Conservation (phyloP, 2,797 vertebrate genomes). For the Pseudochirops corinnae region DNA sequence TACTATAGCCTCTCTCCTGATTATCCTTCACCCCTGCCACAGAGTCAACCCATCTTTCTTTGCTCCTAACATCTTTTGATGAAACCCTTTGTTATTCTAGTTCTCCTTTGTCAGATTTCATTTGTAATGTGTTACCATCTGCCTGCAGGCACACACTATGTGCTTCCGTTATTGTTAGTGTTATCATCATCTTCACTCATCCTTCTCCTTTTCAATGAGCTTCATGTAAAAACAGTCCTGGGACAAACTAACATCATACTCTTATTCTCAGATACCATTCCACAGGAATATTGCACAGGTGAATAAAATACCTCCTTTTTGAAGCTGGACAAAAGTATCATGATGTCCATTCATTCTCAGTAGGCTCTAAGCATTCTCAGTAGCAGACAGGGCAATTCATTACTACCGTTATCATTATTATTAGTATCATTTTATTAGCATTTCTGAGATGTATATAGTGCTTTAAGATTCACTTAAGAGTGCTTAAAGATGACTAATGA, state of each 20-base stretch:
- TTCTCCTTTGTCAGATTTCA: neutral
- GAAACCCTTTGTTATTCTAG: neutral
- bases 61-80: neutral
- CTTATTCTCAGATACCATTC: neutral
- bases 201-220: neutral
- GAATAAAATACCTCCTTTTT: neutral
- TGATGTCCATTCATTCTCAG: neutral
- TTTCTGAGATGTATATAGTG: neutral
- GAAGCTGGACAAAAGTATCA: neutral
- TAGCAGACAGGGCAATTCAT: neutral
- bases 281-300: neutral
- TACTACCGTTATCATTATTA: neutral
- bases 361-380: neutral
- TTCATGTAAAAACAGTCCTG: neutral
- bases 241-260: neutral
- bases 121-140: neutral
- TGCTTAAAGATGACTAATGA: neutral
- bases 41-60: neutral
- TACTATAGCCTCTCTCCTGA: neutral
- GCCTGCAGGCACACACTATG: neutral
- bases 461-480: neutral
- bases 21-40: neutral
- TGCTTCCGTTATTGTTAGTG: neutral
- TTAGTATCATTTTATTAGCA: neutral
- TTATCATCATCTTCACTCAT: neutral